Conservation (phyloP, 2,797 vertebrate species). For the Chiroxiphia lanceolata region DNA sequence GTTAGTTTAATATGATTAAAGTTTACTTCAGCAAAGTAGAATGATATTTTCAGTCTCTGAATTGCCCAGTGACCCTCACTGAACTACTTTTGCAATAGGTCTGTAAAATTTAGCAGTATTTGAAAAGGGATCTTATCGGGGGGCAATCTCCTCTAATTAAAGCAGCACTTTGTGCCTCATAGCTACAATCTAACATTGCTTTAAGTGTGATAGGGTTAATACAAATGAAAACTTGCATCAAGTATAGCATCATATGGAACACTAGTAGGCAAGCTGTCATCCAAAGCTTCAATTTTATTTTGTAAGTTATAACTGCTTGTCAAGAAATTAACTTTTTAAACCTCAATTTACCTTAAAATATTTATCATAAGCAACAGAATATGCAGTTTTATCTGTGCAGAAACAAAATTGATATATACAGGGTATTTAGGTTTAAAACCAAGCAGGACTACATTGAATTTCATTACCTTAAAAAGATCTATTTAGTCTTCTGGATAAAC, state of each 20-base stretch:
- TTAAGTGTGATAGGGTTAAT: neutral
- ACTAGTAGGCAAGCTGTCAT: neutral
- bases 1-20: neutral
- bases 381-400: neutral
- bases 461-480: neutral
- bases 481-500: neutral
- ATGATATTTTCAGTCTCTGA: neutral
- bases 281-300: neutral
- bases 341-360: neutral
- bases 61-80: neutral
- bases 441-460: neutral
- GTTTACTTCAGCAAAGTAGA: neutral
- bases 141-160: neutral
- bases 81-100: neutral
- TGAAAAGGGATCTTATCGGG: neutral
- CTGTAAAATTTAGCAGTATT: neutral
- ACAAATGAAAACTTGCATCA: neutral
- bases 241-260: neutral
- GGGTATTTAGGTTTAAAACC: neutral
- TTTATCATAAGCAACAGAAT: neutral
- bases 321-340: neutral
- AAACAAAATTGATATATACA: neutral
- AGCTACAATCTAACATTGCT: neutral
- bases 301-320: neutral
- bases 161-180: neutral